phyloP scores from a whole-genome alignment of 1,140 invertebrate species.

The Drosophila obscura region DNA sequence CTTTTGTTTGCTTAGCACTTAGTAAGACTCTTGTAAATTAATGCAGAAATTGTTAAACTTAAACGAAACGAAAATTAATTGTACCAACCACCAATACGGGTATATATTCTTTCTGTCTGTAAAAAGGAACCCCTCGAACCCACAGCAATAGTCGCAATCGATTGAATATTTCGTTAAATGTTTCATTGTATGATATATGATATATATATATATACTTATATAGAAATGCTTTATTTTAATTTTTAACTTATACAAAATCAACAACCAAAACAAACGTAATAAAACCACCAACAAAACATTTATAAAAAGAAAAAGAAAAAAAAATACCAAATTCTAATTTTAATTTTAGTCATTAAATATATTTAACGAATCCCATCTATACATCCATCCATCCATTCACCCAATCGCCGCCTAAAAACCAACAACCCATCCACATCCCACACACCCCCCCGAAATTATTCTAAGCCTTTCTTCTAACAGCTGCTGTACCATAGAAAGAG shows the following conservation, averaged over 20 bases:
- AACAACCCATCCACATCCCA: slow-evolving; percentile 24
- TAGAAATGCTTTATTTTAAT: slow-evolving; percentile 70
- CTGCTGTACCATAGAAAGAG: slow-evolving; percentile 70
- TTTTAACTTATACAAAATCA: slow-evolving; percentile 73
- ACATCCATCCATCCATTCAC: slow-evolving; percentile 19
- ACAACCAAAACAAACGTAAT: slow-evolving; percentile 60
- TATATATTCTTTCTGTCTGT: slow-evolving; percentile 51
- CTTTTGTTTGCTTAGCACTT: slow-evolving; percentile 71
- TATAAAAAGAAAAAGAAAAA: slow-evolving; percentile 61
- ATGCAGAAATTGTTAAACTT: slow-evolving; percentile 66
- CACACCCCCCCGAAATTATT: slow-evolving; percentile 32
- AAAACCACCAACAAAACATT: slow-evolving; percentile 62
- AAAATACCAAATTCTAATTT: slow-evolving; percentile 63
- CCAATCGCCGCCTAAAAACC: slow-evolving; percentile 1
- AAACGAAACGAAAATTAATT: slow-evolving; percentile 54
- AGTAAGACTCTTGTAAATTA: slow-evolving; percentile 67
- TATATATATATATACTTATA: slow-evolving; percentile 36
- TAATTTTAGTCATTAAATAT: slow-evolving; percentile 68
- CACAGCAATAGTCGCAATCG: slow-evolving; percentile 41
- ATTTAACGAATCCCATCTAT: slow-evolving; percentile 52
- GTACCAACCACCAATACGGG: slow-evolving; percentile 25
- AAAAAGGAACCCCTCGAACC: slow-evolving; percentile 55
- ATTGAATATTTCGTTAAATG: slow-evolving; percentile 82
- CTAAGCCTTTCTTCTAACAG: slow-evolving; percentile 75
- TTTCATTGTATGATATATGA: slow-evolving; percentile 82